Base-by-base conservation (phyloP, 2,113 vertebrate genomes). In the Cyanocitta stelleri region DNA sequence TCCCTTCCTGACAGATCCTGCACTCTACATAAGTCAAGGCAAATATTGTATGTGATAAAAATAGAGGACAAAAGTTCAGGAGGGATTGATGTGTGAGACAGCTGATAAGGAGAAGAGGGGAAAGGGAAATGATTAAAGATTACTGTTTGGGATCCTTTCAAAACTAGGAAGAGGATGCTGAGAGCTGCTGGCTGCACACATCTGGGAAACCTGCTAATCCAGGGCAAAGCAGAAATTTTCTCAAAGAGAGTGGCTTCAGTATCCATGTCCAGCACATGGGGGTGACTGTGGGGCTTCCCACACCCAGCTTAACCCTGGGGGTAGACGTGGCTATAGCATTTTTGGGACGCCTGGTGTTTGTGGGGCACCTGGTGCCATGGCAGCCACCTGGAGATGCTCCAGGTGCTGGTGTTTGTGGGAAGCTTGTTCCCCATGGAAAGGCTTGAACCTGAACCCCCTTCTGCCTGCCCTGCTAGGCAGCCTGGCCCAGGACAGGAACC, bases 51-150 rank as follows among this genome's bases (percentile, higher is more conserved):
- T 19, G 44, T 79, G 85, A 94, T 85, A 96, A 94, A 96, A 90
- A 95, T 11, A 94, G 87, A 96, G 90, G 94, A 95, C 87, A 93
- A 89, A 92, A 90, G 86, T 94, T 96, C 85, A 64, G 41, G 23
- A 39, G 43, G 56, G 77, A 89, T 81, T 95, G 91, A 94, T 93
- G 85, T 83, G 79, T 87, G 87, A 95, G 74, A 89, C 82, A 96
- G 78, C 71, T 93, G 96, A 96, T 97, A 96, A 95, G 69, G n/a
- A 89, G 85, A 72, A 88, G 62, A 88, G 71, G 67, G 77, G 74
- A 83, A 88, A 76, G 59, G 18, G 49, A 86, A 96, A 94, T 86
- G 17, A 93, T 93, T 86, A 59, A 90, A 89, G 43, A 86, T 68
- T 72, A 24, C 55, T 90, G 4, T 56, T 91, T 55, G 41, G 55